Conservation (phyloP, 2,888 invertebrate genomes). For the Teleiodes luculella region DNA sequence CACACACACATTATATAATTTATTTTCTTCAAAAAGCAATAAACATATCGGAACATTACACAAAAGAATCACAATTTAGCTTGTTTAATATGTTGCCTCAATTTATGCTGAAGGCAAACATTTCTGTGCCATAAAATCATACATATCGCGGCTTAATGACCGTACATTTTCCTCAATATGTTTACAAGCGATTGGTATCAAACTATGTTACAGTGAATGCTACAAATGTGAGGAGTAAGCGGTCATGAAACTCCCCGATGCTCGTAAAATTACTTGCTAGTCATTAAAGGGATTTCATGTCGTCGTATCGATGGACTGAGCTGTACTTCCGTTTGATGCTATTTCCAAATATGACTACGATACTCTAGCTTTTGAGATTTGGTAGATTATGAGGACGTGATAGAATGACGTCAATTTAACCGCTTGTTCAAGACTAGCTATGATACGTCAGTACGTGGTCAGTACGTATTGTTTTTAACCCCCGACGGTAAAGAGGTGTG, state of each 20-base stretch:
- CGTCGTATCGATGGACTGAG: conserved; percentile 23
- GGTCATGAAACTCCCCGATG: conserved; percentile 27
- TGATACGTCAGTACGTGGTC: no score
- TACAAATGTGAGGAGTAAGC: conserved; percentile 31
- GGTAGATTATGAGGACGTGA: no score
- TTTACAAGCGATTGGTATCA: conserved; percentile 39
- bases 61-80: neutral
- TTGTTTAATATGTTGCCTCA: neutral
- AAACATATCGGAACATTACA: no score
- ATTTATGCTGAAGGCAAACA: conserved; percentile 12
- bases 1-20: no score
- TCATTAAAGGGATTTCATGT: conserved; percentile 23
- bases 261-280: conserved; percentile 40
- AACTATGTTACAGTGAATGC: conserved; percentile 27
- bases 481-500: no score
- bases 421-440: no score
- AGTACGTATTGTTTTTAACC: no score
- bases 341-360: conserved; percentile 14
- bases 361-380: neutral
- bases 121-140: conserved; percentile 39
- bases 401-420: no score
- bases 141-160: conserved; percentile 37
- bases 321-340: conserved; percentile 29
- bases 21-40: no score
- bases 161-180: conserved; percentile 46